phyloP scores from a whole-genome alignment of 1,140 invertebrate genomes.

The Brachionus asplanchnoidis region DNA sequence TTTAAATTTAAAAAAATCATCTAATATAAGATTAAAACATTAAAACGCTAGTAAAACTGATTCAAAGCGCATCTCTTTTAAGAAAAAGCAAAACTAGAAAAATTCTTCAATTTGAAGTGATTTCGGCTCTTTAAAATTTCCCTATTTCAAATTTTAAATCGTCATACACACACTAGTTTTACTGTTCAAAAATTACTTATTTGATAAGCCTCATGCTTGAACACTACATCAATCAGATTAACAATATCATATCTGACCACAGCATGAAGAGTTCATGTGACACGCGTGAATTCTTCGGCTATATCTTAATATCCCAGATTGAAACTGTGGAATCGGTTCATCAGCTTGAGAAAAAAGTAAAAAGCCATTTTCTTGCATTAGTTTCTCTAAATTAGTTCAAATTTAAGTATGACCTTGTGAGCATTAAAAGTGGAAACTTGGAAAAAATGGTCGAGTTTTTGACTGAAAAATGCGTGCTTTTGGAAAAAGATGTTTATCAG shows the following conservation, averaged over 20 bases:
- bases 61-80: background rate
- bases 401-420: background rate
- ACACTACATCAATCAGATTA: background rate
- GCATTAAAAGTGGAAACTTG: background rate
- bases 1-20: background rate
- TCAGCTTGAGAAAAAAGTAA: conserved; percentile 20
- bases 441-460: conserved; percentile 1
- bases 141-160: conserved; percentile 10
- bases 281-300: background rate
- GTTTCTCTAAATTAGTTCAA: background rate
- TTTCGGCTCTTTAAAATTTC: background rate
- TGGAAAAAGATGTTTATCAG: background rate
- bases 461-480: background rate
- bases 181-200: background rate
- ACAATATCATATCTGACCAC: background rate
- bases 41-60: background rate
- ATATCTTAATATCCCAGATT: conserved; percentile 6
- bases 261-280: background rate
- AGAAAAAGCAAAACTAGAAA: background rate
- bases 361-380: background rate
- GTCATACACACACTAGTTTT: background rate
- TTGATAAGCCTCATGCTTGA: background rate
- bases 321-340: background rate
- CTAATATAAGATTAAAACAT: background rate
- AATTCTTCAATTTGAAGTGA: background rate